These are phyloP conservation scores for Drosophila athabasca DNA, from an alignment of 1,140 invertebrate species.

Conservation along the genomic window DNA sequence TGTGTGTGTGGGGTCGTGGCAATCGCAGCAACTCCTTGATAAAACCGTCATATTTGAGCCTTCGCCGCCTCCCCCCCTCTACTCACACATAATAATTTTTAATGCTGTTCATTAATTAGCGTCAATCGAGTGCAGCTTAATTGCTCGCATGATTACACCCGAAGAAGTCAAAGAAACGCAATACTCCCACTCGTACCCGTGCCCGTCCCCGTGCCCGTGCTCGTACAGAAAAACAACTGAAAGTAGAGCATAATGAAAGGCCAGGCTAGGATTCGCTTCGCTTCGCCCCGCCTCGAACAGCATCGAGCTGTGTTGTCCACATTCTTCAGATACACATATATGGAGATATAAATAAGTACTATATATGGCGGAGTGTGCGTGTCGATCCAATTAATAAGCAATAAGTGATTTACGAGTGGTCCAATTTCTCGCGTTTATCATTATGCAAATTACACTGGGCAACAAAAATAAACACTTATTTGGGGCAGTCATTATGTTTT, in stretches of 20 bases:
- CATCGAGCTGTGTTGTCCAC: too few species aligned
- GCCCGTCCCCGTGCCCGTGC: too few species aligned
- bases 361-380: not conserved
- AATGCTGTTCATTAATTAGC: constrained; percentile 72
- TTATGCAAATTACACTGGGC: not conserved
- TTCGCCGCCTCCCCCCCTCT: not conserved
- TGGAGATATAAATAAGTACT: too few species aligned
- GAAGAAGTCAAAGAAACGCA: constrained; percentile 14
- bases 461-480: not conserved
- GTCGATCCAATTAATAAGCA: constrained; percentile 24
- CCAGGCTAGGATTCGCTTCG: not conserved
- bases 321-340: too few species aligned
- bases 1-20: constrained; percentile 8
- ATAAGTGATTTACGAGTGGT: constrained; percentile 10
- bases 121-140: constrained; percentile 61
- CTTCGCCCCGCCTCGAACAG: too few species aligned
- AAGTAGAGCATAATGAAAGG: constrained; percentile 23
- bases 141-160: constrained; percentile 63
- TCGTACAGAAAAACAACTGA: constrained; percentile 1
- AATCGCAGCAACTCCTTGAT: constrained; percentile 16
- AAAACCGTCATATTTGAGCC: constrained; percentile 58
- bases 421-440: constrained; percentile 5
- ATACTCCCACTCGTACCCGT: not conserved
- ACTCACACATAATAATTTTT: constrained; percentile 73
- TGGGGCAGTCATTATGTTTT: not conserved